Evolutionary conservation across 2,113 vertebrate species (phyloP).

Genomic region (Mustela lutreola): DNA sequence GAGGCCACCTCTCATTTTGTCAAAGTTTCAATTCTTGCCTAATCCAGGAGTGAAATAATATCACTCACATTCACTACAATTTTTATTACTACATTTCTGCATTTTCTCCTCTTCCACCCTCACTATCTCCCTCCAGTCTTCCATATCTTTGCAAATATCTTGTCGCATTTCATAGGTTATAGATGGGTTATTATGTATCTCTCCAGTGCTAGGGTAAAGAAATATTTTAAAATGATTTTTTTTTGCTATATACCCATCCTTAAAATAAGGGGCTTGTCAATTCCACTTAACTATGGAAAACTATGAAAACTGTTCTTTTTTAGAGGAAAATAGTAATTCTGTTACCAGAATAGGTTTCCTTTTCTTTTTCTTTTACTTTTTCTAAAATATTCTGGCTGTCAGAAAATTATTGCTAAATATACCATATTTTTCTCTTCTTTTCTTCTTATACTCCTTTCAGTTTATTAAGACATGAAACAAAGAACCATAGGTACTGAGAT

Average conservation of each 20-base stretch:
- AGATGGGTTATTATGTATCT: neutral
- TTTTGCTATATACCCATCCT: neutral
- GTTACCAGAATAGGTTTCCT: neutral
- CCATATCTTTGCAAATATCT: neutral
- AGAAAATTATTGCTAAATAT: neutral
- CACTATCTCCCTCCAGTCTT: fast-evolving
- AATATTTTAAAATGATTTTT: neutral
- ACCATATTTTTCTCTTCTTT: neutral
- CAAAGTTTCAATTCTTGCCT: neutral
- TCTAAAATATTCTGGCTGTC: neutral
- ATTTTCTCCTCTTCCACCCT: neutral
- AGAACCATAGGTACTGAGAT: neutral
- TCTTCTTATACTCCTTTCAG: neutral
- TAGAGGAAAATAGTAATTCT: neutral
- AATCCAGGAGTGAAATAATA: neutral
- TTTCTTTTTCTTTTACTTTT: neutral
- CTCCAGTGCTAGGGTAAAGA: neutral
- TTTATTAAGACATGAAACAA: neutral
- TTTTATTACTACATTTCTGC: neutral
- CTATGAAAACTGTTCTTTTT: neutral
- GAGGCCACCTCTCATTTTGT: neutral
- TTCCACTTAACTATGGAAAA: neutral
- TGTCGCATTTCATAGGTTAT: neutral
- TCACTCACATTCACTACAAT: neutral
- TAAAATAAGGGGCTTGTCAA: neutral